Conservation (phyloP, 2,888 invertebrate genomes). For the Drosophila fulvimacula region DNA sequence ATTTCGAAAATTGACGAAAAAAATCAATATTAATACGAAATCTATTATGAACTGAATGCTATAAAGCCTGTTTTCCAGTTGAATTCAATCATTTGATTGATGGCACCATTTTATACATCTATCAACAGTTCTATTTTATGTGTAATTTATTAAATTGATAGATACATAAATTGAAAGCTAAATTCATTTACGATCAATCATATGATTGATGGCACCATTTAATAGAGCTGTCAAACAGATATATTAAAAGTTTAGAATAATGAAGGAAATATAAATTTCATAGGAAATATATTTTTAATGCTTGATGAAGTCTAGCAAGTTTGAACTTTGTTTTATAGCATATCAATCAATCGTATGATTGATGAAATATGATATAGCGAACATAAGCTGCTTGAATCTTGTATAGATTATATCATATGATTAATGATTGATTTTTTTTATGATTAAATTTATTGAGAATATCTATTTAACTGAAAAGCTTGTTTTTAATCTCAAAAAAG, state of each 20-base stretch:
- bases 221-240: not conserved
- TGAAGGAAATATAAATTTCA: not conserved
- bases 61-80: not conserved
- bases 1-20: not conserved
- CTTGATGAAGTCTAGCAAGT: not conserved
- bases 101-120: not conserved
- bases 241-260: not conserved
- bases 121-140: not conserved
- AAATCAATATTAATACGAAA: not conserved
- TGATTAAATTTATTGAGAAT: no score
- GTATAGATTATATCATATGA: not conserved
- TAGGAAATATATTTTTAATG: not conserved
- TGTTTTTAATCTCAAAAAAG: no score
- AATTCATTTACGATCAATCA: not conserved
- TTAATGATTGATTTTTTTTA: no score
- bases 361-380: not conserved
- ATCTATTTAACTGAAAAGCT: no score
- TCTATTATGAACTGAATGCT: not conserved
- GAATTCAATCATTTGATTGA: not conserved
- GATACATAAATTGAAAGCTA: not conserved
- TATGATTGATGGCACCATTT: slow-evolving; percentile 1
- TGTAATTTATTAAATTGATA: not conserved
- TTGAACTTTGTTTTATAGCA: not conserved
- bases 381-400: not conserved
- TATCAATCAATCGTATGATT: not conserved